Evolutionary conservation across 2,888 invertebrate species (phyloP).

Genomic region (Himalopsyche anomala): DNA sequence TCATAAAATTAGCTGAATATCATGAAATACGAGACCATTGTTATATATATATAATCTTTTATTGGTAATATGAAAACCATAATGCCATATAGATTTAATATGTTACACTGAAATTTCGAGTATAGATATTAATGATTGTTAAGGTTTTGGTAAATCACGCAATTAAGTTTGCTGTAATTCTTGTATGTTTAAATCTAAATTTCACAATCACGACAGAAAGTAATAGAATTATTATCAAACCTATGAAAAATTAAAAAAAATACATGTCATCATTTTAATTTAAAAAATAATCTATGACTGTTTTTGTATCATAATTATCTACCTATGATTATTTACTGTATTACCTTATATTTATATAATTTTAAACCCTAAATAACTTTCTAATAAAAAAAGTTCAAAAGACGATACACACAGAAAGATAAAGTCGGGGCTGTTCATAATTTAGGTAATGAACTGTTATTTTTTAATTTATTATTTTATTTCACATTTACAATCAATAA

Average conservation of each 20-base stretch:
- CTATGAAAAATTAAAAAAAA: neutral
- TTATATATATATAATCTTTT: neutral
- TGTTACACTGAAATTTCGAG: neutral
- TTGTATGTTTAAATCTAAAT: neutral
- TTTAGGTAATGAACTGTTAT: neutral
- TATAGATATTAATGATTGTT: neutral
- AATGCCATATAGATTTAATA: neutral
- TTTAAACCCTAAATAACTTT: conserved; percentile 32
- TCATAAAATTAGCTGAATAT: conserved; percentile 28
- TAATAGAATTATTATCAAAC: too few relatives aligned
- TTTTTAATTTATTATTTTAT: neutral
- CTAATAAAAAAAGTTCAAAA: conserved; percentile 36
- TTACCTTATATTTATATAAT: neutral
- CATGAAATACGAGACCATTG: neutral
- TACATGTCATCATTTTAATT: neutral
- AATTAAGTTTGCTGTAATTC: neutral
- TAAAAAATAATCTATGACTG: conserved; percentile 32
- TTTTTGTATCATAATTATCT: conserved; percentile 33
- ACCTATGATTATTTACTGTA: conserved; percentile 21
- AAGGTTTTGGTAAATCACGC: neutral
- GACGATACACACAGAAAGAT: conserved; percentile 37
- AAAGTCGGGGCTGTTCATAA: neutral
- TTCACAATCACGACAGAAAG: neutral
- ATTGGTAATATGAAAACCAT: neutral
- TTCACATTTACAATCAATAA: conserved; percentile 13